Percentiles rank a stretch among this genome's conserved stretches.
phyloP scores from a whole-genome alignment of 2,113 vertebrate species.

The Menidia beryllina region DNA sequence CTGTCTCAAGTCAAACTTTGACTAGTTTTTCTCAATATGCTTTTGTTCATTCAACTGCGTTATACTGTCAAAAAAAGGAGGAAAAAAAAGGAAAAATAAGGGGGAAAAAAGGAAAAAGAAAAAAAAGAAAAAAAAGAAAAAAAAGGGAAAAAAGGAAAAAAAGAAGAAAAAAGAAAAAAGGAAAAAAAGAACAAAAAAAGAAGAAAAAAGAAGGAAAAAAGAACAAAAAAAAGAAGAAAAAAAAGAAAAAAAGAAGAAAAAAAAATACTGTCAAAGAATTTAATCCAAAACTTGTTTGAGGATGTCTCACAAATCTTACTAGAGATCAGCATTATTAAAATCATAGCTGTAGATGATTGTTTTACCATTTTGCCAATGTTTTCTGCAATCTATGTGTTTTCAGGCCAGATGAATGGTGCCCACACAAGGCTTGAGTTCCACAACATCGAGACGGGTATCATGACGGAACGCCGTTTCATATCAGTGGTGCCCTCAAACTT shows the following conservation, averaged over 20 bases:
- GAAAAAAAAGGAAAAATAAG: too few species aligned
- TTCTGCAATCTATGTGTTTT: conserved; percentile 13
- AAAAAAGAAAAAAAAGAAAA: too few species aligned
- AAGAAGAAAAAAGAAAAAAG: too few species aligned
- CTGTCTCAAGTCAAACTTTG: too few species aligned
- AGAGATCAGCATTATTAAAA: not conserved
- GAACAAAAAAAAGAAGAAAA: too few species aligned
- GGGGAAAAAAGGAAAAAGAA: too few species aligned
- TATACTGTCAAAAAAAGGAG: not conserved
- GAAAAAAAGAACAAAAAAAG: too few species aligned
- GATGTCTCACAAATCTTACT: not conserved
- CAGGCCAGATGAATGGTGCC: conserved; percentile 94
- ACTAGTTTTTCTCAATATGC: too few species aligned
- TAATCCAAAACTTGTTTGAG: not conserved
- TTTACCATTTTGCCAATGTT: not conserved
- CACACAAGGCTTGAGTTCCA: conserved; percentile 94
- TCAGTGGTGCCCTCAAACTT: conserved; percentile 94
- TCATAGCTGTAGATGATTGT: not conserved
- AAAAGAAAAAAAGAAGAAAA: too few species aligned
- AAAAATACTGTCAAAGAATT: not conserved
- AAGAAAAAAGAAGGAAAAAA: too few species aligned
- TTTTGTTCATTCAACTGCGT: not conserved
- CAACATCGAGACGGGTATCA: conserved; percentile 96
- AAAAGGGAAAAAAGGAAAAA: too few species aligned
- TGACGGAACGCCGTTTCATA: conserved; percentile 94